Evolutionary conservation across 2,888 invertebrate genomes (phyloP), one percentile per base, ranked within the genome.

Genomic region (Sycophila texana): DNA sequence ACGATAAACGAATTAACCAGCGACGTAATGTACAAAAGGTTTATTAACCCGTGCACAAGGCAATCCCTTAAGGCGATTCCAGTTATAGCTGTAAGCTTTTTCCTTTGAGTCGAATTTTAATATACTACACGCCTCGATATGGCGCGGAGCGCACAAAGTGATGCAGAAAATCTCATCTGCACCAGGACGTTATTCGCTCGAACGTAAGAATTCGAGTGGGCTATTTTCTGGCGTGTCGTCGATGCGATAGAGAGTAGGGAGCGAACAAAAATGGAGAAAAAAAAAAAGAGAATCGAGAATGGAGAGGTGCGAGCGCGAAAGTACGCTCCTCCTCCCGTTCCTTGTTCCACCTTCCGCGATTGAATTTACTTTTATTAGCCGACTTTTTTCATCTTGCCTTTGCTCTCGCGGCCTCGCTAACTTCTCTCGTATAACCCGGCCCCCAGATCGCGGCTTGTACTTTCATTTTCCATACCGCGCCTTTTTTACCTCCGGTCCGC

Each of bases 301-400:
- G 16, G 13, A 14, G 26, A 30, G 0, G 20, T 20, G 26, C 22
- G 12, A 51, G 16, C 51, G n/a, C 22, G 1, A 22, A 51, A 12
- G 49, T 26, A 30, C 58, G 60, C 67, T 16, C 10, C 22, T 14
- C 30, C 4, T 51, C 14, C 18, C 22, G 16, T 12, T 39, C 22
- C 71, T 49, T 60, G 55, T 70, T 30, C 20, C 16, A 39, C 47
- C 58, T 14, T 12, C 51, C 39, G 63, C 73, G 47, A 80, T 80
- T 71, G 72, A 80, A 80, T 75, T 80, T 75, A 80, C 72, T 80
- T 71, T 75, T 80, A 76, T 76, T 76, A 72, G 67, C 61, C 72
- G 67, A 73, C 75, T 75, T 75, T 75, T 79, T 63, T 47, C 75
- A 76, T 76, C 76, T 72, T 47, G 26, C 67, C 55, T 63, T 68